These are phyloP conservation scores for Gobio occitaniae DNA, from an alignment of 2,797 vertebrate species.

Conservation along the genomic window DNA sequence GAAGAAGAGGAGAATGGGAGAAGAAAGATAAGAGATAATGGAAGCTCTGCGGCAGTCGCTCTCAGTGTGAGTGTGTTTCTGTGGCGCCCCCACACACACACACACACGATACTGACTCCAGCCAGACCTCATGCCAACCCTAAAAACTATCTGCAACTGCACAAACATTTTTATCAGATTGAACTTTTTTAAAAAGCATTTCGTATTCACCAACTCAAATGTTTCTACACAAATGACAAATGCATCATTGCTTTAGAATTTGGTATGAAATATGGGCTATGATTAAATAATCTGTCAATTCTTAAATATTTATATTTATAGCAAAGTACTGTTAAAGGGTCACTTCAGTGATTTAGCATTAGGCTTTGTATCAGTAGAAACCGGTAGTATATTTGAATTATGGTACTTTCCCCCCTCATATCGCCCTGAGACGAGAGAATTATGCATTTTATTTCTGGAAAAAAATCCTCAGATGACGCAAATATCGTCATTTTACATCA, in stretches of 20 bases:
- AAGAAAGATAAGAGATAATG: conserved; percentile 22
- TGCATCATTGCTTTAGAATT: neutral
- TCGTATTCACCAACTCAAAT: neutral
- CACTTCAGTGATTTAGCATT: too few relatives aligned
- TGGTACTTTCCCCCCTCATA: too few relatives aligned
- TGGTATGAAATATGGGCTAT: neutral
- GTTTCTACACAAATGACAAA: neutral
- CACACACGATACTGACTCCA: neutral
- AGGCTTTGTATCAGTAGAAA: too few relatives aligned
- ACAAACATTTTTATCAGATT: too few relatives aligned
- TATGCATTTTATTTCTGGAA: too few relatives aligned
- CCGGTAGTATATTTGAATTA: too few relatives aligned
- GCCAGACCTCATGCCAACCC: too few relatives aligned
- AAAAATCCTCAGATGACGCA: too few relatives aligned
- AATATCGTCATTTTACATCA: too few relatives aligned
- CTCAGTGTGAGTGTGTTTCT: neutral
- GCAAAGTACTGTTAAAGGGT: too few relatives aligned
- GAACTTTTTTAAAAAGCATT: neutral
- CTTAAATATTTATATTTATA: neutral
- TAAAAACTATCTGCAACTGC: neutral
- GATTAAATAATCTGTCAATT: neutral
- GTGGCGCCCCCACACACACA: neutral
- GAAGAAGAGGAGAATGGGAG: neutral
- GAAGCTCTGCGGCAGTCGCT: conserved; percentile 3
- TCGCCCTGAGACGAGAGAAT: too few relatives aligned